These are phyloP conservation scores for Cynocephalus volans DNA, from an alignment of 2,113 vertebrate genomes.

Conservation along the genomic window DNA sequence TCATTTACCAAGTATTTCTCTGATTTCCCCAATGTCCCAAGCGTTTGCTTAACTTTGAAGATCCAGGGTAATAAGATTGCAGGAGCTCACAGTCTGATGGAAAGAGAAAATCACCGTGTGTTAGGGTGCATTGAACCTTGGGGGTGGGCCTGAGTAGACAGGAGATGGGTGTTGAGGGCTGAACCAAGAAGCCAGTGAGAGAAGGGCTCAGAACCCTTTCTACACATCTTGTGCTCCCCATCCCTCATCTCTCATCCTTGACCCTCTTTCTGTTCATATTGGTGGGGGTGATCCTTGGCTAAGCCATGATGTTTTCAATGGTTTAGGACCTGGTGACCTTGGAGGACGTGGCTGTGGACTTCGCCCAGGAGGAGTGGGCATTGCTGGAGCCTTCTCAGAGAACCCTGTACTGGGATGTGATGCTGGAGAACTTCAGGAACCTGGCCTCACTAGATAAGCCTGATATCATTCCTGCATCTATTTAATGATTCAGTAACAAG, in stretches of 20 bases:
- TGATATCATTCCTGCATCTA: background rate
- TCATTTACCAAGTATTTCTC: background rate
- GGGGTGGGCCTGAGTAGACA: background rate
- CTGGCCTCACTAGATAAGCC: conserved; percentile 71
- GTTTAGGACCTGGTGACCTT: background rate
- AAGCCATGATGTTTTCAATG: background rate
- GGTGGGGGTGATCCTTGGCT: background rate
- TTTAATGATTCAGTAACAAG: too few relatives aligned
- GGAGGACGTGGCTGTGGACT: too few relatives aligned
- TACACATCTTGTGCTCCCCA: background rate
- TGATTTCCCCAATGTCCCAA: background rate
- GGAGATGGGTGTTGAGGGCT: background rate
- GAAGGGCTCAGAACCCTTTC: too few relatives aligned
- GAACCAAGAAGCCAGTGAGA: background rate
- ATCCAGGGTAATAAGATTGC: background rate
- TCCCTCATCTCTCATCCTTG: background rate
- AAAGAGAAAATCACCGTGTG: background rate
- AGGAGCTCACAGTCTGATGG: background rate
- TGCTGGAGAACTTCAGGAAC: conserved; percentile 76
- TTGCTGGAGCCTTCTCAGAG: conserved; percentile 35
- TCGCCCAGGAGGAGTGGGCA: too few relatives aligned
- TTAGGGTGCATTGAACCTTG: too few relatives aligned
- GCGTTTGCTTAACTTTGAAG: background rate
- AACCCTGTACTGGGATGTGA: conserved; percentile 73
- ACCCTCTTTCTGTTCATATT: background rate